Percentiles rank a stretch among this genome's conserved stretches.
Evolutionary conservation across 1,140 invertebrate species (phyloP).

Genomic region (Pseudoatta argentina): DNA sequence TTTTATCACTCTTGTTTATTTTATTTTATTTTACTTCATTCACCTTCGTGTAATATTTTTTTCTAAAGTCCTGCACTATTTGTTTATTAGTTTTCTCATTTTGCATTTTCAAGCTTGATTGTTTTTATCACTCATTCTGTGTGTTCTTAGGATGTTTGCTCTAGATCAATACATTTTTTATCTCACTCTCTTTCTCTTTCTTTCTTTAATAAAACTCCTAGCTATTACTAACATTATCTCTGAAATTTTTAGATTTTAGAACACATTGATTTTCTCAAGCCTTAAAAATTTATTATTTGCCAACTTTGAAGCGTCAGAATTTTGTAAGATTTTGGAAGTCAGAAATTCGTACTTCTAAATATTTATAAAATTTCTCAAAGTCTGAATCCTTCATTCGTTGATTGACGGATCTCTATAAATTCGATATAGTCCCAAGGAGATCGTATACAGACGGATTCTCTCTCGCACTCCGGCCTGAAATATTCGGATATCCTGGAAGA

Average conservation of each 20-base stretch:
- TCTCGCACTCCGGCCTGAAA: neutral
- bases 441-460: neutral
- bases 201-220: neutral
- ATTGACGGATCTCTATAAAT: neutral
- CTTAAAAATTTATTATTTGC: neutral
- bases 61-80: too few species aligned
- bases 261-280: neutral
- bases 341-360: neutral
- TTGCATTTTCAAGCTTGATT: too few species aligned
- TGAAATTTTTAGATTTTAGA: neutral
- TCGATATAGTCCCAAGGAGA: neutral
- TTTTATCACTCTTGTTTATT: too few species aligned
- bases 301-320: neutral
- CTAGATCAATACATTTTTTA: neutral
- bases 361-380: neutral
- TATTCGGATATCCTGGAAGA: slow-evolving; percentile 43
- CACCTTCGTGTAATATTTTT: too few species aligned
- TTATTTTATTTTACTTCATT: too few species aligned
- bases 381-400: neutral
- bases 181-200: too few species aligned
- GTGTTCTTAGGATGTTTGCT: too few species aligned
- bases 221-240: neutral
- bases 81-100: too few species aligned
- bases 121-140: too few species aligned
- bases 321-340: neutral